Percentiles rank a stretch among this genome's conserved stretches.
Evolutionary conservation across 2,888 invertebrate species (phyloP).

Genomic region (Cephus pygmeus): DNA sequence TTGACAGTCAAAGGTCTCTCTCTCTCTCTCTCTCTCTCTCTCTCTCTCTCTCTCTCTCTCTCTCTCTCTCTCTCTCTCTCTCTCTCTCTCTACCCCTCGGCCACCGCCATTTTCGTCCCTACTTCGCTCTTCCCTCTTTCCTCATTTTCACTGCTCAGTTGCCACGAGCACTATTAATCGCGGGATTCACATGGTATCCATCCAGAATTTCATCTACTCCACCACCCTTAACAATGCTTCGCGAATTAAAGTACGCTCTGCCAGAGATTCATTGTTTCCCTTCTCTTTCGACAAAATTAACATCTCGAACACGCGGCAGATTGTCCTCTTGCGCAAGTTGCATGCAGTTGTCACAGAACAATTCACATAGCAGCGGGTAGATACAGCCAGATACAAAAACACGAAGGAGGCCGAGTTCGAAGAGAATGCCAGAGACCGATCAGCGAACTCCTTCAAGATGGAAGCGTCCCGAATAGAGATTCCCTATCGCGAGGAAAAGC

Average conservation of each 20-base stretch:
- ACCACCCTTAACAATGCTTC: not conserved
- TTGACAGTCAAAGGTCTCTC: not conserved
- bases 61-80: too few species aligned
- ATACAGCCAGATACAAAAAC: not conserved
- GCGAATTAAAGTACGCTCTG: not conserved
- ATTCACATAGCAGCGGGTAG: not conserved
- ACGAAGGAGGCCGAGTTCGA: not conserved
- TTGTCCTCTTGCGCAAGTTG: not conserved
- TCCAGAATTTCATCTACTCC: not conserved
- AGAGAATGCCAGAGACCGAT: not conserved
- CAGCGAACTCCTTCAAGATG: not conserved
- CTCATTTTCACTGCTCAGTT: not conserved
- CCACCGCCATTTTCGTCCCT: not conserved
- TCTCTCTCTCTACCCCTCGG: not conserved
- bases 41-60: not conserved
- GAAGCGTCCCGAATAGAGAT: not conserved
- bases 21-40: too few species aligned
- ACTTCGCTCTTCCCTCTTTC: not conserved
- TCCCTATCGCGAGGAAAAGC: not conserved
- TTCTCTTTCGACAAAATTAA: not conserved
- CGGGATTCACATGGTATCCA: not conserved
- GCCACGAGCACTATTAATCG: not conserved
- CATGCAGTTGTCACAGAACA: not conserved
- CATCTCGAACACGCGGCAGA: not conserved
- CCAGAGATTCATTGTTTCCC: not conserved